Evolutionary conservation across 1,140 invertebrate genomes (phyloP), one percentile per base, ranked within the genome.

Genomic region (Pogonus chalceus): DNA sequence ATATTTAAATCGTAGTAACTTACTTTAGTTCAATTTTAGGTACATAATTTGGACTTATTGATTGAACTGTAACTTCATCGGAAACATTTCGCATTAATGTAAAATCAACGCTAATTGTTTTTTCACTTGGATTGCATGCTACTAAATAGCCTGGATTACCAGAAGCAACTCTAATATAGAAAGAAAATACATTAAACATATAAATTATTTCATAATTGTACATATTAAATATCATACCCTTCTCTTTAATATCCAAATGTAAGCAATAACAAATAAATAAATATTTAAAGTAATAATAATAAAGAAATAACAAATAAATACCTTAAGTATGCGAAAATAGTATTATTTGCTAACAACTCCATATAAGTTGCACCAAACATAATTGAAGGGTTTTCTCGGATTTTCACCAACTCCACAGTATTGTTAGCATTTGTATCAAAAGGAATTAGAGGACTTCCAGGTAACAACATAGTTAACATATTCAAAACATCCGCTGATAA

Each of bases 141-240:
- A 87, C 79, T 49, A 87, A 66, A 62, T 76, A 81, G 9, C 84
- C 84, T 3, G 84, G 84, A 66, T 79, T 81, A 24, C 84, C 84
- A 60, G 77, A 78, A 59, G 81, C 81, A 48, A 83, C 67, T 69
- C 85, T 84, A 53, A 57, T 63, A 68, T 52, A 52, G 59, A 55
- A 47, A 50, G 60, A 49, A 65, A 61, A 51, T 59, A 59, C 54
- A 51, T 46, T 43, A 31, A 55, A 35, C 3, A 35, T 31, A 48
- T 20, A 23, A 35, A 53, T 37, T 14, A 21, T 52, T 20, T 39
- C 31, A 20, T 51, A 31, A 39, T 20, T 9, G 4, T 10, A 1
- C 9, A 2, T 46, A 35, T 18, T n/a, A 23, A 21, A n/a, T 37
- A 20, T 21, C 55, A 57, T 57, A 57, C 56, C 53, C 37, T 47